Percentiles rank a stretch among this genome's conserved stretches.
Evolutionary conservation across 1,140 invertebrate species (phyloP).

Genomic region (Plodia interpunctella): DNA sequence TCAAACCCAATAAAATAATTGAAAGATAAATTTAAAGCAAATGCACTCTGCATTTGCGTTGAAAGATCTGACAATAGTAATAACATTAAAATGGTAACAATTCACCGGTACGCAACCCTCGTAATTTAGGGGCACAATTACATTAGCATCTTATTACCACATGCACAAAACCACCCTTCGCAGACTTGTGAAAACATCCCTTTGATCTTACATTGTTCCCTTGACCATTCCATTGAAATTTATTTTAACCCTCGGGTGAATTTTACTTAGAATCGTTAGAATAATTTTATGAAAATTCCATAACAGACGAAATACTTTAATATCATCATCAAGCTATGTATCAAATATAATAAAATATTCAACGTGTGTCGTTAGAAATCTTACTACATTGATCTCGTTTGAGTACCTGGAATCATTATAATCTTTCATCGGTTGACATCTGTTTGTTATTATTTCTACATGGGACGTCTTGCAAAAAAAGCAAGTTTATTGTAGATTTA

Average conservation of each 20-base stretch:
- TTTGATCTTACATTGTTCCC: conserved; percentile 61
- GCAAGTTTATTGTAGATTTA: no score
- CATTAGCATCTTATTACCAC: conserved; percentile 39
- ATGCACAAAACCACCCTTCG: conserved; percentile 39
- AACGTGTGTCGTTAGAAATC: background rate
- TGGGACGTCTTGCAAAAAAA: conserved; percentile 1
- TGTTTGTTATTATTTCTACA: conserved; percentile 12
- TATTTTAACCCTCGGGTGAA: conserved; percentile 39
- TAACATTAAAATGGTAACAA: conserved; percentile 24
- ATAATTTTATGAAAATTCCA: no score
- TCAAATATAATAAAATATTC: no score
- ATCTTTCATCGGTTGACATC: conserved; percentile 27
- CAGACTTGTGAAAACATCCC: conserved; percentile 45
- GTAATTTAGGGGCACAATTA: conserved; percentile 36
- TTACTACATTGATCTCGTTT: background rate
- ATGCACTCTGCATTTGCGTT: background rate
- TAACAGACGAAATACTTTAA: no score
- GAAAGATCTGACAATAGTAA: conserved; percentile 24
- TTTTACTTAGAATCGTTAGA: background rate
- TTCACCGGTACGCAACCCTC: conserved; percentile 25
- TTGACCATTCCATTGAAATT: conserved; percentile 53
- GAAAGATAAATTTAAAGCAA: background rate
- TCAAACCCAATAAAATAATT: background rate
- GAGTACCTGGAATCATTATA: background rate
- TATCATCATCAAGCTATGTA: no score